These are phyloP conservation scores for Pseudorhombus dupliciocellatus DNA, from an alignment of 2,113 vertebrate genomes.

Conservation along the genomic window DNA sequence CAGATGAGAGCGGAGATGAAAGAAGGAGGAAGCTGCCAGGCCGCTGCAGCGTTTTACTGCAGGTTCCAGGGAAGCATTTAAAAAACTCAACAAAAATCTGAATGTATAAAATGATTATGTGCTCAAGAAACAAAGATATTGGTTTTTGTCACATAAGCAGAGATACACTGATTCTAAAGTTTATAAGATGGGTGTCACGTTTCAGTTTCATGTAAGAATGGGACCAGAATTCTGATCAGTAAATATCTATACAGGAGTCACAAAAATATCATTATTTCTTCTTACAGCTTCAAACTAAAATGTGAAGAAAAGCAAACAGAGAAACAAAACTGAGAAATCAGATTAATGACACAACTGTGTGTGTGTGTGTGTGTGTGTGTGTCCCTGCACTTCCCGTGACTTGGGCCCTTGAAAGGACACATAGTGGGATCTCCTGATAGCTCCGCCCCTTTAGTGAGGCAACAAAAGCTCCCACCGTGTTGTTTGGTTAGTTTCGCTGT, in stretches of 20 bases:
- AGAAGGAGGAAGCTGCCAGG: slow-evolving; percentile 72
- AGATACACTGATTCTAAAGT: no score
- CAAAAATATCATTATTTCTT: neutral
- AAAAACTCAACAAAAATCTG: slow-evolving; percentile 18
- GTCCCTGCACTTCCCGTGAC: slow-evolving; percentile 44
- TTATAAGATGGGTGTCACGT: no score
- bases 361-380: slow-evolving; percentile 9
- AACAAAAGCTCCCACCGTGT: slow-evolving; percentile 69
- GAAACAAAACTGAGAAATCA: neutral
- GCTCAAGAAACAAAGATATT: no score
- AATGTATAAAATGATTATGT: neutral
- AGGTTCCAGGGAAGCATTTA: slow-evolving; percentile 20
- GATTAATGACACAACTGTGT: slow-evolving; percentile 10
- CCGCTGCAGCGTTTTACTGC: slow-evolving; percentile 47
- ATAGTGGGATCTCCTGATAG: slow-evolving; percentile 41
- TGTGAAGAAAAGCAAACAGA: neutral
- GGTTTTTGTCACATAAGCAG: no score
- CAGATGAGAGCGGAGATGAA: slow-evolving; percentile 81
- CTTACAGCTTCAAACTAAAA: neutral
- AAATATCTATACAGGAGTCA: no score
- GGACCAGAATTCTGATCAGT: no score
- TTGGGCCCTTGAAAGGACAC: slow-evolving; percentile 48
- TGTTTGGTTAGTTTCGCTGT: slow-evolving; percentile 73
- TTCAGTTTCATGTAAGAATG: no score
- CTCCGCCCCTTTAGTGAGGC: slow-evolving; percentile 59